Evolutionary conservation across 2,113 vertebrate species (phyloP).

Genomic region (Aptenodytes patagonicus): DNA sequence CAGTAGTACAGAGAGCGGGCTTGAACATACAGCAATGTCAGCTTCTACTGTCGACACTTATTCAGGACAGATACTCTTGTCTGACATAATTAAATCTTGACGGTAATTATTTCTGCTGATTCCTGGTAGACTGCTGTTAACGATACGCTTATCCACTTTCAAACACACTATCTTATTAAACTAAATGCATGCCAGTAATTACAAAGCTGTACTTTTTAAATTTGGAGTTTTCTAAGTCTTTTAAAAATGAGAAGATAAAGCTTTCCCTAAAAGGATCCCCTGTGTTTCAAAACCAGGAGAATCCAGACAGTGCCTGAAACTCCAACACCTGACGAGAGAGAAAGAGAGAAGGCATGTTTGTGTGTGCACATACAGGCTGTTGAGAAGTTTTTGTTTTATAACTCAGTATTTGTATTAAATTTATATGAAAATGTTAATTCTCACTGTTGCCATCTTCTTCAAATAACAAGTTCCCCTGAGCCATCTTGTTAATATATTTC

Average conservation of each 20-base stretch:
- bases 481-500: constrained; percentile 30
- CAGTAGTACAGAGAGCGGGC: constrained; percentile 23
- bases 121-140: constrained; percentile 68
- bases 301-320: not conserved
- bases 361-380: not conserved
- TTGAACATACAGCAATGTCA: constrained; percentile 51
- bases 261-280: constrained; percentile 18
- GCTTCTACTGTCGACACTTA: constrained; percentile 50
- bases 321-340: not conserved
- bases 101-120: constrained; percentile 72
- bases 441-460: constrained; percentile 24
- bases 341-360: not conserved
- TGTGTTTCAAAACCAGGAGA: not conserved
- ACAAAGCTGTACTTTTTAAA: constrained; percentile 63
- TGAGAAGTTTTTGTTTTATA: not conserved
- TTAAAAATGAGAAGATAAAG: constrained; percentile 39
- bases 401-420: not conserved
- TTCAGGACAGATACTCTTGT: constrained; percentile 69
- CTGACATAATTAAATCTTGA: constrained; percentile 78
- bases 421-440: constrained; percentile 34
- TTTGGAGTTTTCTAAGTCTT: constrained; percentile 48
- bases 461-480: constrained; percentile 14
- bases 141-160: constrained; percentile 72
- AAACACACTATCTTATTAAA: constrained; percentile 71
- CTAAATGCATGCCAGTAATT: constrained; percentile 69